Evolutionary conservation across 1,140 invertebrate species (phyloP), one percentile per base, ranked within the genome.

Genomic region (Spodoptera frugiperda): DNA sequence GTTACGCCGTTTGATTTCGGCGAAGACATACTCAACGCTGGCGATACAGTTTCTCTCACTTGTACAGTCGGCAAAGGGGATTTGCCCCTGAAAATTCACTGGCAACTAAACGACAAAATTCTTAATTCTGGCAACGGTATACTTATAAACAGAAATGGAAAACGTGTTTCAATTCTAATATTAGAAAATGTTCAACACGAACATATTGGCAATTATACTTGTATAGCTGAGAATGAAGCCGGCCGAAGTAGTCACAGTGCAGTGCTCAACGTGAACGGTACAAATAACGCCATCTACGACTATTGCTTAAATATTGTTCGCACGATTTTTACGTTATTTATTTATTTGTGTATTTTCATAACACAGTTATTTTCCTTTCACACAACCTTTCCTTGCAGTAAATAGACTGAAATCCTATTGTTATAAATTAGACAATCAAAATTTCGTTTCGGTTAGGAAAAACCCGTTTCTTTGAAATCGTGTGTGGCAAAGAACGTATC

Each of bases 171-270:
- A 33, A 85, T 94, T 78, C 86, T 95, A 55, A 95, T 93, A 79
- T 95, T 95, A 81, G 95, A 95, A 95, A 79, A 96, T 44, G 96
- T 97, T 14, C 95, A 96, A 78, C 96, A 96, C 59, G 95, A 96
- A 68, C 97, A 98, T 88, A 95, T 95, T 82, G 97, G 97, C 53
- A 96, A 96, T 82, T 98, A 98, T 87, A 98, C 96, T 61, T 98
- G 98, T 89, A 95, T 96, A 78, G 97, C 96, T 53, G 96, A 95
- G 83, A 97, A 97, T 91, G 93, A 95, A 77, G 98, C 97, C 8
- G 97, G 97, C 95, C 91, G 82, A 83, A 89, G 94, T 83, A 94
- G 94, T 78, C 94, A 95, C 82, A 95, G 92, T 78, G 95, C 95
- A 14, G 82, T 91, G 4, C 91, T 96, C 71, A 94, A 94, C 85